Conservation (phyloP, 2,888 invertebrate genomes). For the Drosophila mayaguana region DNA sequence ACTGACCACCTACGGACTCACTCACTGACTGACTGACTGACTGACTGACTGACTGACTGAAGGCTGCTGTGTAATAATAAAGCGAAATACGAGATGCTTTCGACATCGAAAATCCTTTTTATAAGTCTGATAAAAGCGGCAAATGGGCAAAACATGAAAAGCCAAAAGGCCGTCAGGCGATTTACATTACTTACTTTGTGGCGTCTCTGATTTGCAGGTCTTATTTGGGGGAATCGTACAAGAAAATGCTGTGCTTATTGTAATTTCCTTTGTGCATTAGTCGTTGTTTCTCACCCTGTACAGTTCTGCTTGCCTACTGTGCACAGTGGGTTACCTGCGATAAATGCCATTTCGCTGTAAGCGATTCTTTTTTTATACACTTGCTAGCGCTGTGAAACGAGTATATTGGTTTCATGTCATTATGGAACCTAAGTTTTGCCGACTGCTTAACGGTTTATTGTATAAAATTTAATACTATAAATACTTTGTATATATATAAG, state of each 20-base stretch:
- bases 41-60: slow-evolving; percentile 32
- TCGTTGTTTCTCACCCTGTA: slow-evolving; percentile 10
- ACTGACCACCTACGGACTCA: slow-evolving; percentile 53
- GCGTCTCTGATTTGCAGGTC: slow-evolving; percentile 57
- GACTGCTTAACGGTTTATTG: not conserved
- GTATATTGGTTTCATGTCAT: not conserved
- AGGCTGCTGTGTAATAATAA: slow-evolving; percentile 64
- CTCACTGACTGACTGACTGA: slow-evolving; percentile 31
- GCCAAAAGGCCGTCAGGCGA: slow-evolving; percentile 55
- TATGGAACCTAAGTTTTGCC: not conserved
- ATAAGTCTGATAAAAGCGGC: slow-evolving; percentile 69
- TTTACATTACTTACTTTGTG: slow-evolving; percentile 77
- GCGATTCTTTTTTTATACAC: slow-evolving; percentile 25
- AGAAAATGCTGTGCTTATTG: slow-evolving; percentile 71
- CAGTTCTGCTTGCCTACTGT: slow-evolving; percentile 58
- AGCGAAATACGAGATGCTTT: slow-evolving; percentile 71
- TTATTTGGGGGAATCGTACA: slow-evolving; percentile 51
- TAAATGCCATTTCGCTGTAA: slow-evolving; percentile 63
- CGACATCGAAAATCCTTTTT: slow-evolving; percentile 75
- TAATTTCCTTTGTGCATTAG: slow-evolving; percentile 75
- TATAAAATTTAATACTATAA: too few species aligned
- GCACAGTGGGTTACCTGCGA: slow-evolving; percentile 72
- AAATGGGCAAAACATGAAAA: slow-evolving; percentile 44
- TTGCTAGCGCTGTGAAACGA: not conserved
- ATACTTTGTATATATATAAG: too few species aligned